Evolutionary conservation across 1,140 invertebrate genomes (phyloP).

Genomic region (Ylistrum balloti): DNA sequence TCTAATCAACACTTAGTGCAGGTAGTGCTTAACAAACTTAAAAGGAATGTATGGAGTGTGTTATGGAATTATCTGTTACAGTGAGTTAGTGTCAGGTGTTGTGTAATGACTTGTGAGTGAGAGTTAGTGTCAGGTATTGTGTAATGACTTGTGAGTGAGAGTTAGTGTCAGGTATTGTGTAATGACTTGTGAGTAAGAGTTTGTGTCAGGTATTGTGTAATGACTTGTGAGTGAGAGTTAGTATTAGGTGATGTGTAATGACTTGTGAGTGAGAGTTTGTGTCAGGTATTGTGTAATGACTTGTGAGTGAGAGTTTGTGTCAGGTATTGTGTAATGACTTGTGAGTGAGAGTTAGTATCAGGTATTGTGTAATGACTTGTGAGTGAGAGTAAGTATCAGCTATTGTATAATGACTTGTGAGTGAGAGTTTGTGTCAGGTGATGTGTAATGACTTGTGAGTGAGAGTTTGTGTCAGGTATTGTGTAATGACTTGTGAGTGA

Average conservation of each 20-base stretch:
- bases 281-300: background rate
- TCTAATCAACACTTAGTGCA: background rate
- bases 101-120: too few species aligned
- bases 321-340: too few species aligned
- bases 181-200: background rate
- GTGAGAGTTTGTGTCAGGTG: background rate
- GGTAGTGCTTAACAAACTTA: too few species aligned
- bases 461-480: too few species aligned
- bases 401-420: too few species aligned
- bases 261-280: background rate
- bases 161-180: background rate
- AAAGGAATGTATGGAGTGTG: too few species aligned
- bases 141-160: background rate
- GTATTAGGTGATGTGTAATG: too few species aligned
- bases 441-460: background rate
- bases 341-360: background rate
- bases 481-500: background rate
- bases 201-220: background rate
- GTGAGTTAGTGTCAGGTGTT: too few species aligned
- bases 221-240: too few species aligned
- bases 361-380: background rate
- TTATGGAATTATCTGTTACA: background rate
- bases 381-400: too few species aligned
- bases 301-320: too few species aligned
- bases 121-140: too few species aligned